phyloP scores from a whole-genome alignment of 2,797 vertebrate species.

The Phalanger gymnotis region DNA sequence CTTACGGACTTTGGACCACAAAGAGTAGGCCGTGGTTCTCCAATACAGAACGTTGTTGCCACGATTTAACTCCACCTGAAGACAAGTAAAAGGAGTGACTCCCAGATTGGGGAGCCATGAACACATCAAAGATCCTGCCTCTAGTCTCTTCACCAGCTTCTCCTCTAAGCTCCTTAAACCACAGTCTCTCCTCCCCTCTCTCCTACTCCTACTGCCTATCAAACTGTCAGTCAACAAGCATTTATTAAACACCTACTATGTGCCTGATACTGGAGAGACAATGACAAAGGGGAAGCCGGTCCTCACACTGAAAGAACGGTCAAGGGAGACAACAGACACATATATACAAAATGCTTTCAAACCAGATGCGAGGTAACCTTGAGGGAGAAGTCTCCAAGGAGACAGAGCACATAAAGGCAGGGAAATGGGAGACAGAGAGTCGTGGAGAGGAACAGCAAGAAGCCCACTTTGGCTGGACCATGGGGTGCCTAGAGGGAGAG shows the following conservation, averaged over 20 bases:
- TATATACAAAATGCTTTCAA: background rate
- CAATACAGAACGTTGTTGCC: slow-evolving; percentile 97
- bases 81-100: slow-evolving; percentile 3
- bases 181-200: background rate
- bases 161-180: background rate
- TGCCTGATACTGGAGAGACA: background rate
- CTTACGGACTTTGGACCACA: slow-evolving; percentile 86
- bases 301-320: background rate
- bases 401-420: background rate
- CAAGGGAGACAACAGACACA: background rate
- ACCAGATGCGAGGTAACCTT: background rate
- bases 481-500: background rate
- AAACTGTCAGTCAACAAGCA: background rate
- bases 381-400: background rate
- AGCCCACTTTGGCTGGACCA: background rate
- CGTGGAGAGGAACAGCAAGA: background rate
- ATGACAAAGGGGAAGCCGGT: background rate
- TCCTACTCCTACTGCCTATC: background rate
- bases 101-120: background rate
- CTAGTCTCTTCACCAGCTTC: background rate
- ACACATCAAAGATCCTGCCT: background rate
- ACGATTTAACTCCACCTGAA: slow-evolving; percentile 88
- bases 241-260: background rate
- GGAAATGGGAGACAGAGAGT: background rate
- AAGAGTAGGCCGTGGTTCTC: slow-evolving; percentile 90